Percentiles rank a stretch among this genome's conserved stretches.
Evolutionary conservation across 2,888 invertebrate species (phyloP).

Genomic region (Eurytoma californica): DNA sequence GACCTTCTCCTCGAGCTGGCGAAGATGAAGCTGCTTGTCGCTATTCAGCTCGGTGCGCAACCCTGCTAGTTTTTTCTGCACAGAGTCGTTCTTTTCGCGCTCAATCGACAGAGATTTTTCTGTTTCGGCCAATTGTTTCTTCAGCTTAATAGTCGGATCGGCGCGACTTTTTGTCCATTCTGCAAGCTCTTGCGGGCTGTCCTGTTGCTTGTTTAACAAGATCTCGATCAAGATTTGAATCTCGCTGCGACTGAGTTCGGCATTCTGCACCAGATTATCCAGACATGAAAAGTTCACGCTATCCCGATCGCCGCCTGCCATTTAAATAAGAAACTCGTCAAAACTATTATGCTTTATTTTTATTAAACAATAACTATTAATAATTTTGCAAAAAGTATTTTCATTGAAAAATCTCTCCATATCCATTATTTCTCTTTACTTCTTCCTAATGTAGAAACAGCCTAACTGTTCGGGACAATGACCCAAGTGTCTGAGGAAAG

Average conservation of each 20-base stretch:
- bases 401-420: too few species aligned
- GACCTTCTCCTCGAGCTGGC: slow-evolving; percentile 79
- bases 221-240: slow-evolving; percentile 93
- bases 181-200: slow-evolving; percentile 82
- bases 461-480: slow-evolving; percentile 61
- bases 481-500: slow-evolving; percentile 58
- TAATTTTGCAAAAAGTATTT: too few species aligned
- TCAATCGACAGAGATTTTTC: slow-evolving; percentile 86
- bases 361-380: too few species aligned
- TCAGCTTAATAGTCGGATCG: slow-evolving; percentile 90
- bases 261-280: slow-evolving; percentile 85
- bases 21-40: slow-evolving; percentile 81
- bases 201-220: slow-evolving; percentile 91
- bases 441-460: slow-evolving; percentile 56
- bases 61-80: slow-evolving; percentile 88
- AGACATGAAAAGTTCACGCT: slow-evolving; percentile 83
- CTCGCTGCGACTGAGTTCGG: slow-evolving; percentile 89
- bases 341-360: neutral
- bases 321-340: neutral
- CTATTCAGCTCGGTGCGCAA: slow-evolving; percentile 82
- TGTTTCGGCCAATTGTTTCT: slow-evolving; percentile 92
- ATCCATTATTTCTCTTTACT: too few species aligned
- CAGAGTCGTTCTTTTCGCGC: slow-evolving; percentile 84
- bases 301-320: slow-evolving; percentile 81
- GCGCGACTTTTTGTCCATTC: slow-evolving; percentile 92